Percentiles rank a stretch among this genome's conserved stretches.
phyloP scores from a whole-genome alignment of 1,140 invertebrate species.

The Drosophila triauraria region DNA sequence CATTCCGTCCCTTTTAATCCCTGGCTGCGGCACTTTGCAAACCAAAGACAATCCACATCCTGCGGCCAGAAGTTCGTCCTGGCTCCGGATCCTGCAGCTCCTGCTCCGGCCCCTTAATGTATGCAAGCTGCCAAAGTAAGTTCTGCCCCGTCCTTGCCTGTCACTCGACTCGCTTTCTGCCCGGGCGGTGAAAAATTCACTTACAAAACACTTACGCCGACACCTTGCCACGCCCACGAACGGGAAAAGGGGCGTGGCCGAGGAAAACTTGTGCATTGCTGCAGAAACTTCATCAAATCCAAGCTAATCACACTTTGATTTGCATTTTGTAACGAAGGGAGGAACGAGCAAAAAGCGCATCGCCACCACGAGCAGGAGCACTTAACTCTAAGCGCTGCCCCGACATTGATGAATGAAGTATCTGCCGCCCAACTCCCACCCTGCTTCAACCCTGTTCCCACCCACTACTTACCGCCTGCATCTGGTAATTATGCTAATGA shows the following conservation, averaged over 20 bases:
- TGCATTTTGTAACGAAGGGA: conserved; percentile 69
- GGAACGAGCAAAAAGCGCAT: conserved; percentile 70
- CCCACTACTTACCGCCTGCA: conserved; percentile 23
- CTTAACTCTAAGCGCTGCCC: conserved; percentile 71
- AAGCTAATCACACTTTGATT: conserved; percentile 83
- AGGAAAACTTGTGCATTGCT: conserved; percentile 76
- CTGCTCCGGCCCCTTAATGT: conserved; percentile 41
- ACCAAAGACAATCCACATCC: conserved; percentile 51
- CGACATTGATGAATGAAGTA: conserved; percentile 79
- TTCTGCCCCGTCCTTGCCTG: conserved; percentile 45
- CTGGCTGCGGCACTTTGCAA: conserved; percentile 27
- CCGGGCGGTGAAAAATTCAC: conserved; percentile 65
- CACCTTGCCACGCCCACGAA: conserved; percentile 53
- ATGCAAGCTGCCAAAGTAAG: conserved; percentile 59
- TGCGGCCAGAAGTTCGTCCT: conserved; percentile 50
- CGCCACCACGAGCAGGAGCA: conserved; percentile 60
- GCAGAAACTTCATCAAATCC: conserved; percentile 80
- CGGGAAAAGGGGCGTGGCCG: neutral
- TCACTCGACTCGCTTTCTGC: conserved; percentile 35
- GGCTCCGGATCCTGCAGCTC: neutral
- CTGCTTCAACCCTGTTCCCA: neutral
- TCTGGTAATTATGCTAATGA: conserved; percentile 82
- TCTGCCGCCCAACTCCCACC: neutral
- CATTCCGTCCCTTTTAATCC: conserved; percentile 25
- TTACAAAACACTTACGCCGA: conserved; percentile 76